Percentiles rank a stretch among this genome's conserved stretches.
These are phyloP conservation scores for Octodon degus DNA, from an alignment of 2,113 vertebrate genomes.

Conservation along the genomic window DNA sequence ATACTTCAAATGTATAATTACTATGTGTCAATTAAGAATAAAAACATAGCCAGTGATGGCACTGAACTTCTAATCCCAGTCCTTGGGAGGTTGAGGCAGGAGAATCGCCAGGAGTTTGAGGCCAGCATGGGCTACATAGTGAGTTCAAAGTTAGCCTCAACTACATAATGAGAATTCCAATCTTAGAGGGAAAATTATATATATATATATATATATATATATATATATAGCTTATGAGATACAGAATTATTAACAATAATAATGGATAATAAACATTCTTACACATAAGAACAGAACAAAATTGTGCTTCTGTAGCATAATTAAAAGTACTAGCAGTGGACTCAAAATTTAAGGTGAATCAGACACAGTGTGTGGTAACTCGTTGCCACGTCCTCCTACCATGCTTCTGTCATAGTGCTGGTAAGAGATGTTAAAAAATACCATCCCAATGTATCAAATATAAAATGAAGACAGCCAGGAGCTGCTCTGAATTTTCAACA, in stretches of 20 bases:
- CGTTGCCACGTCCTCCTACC: background rate
- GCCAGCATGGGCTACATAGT: background rate
- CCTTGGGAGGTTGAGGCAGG: background rate
- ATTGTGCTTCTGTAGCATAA: background rate
- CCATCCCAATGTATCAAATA: background rate
- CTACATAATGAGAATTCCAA: background rate
- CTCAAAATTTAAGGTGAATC: background rate
- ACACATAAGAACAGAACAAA: background rate
- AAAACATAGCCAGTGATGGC: background rate
- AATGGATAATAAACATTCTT: background rate
- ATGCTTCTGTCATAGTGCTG: background rate
- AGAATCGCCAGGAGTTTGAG: background rate
- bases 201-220: no score
- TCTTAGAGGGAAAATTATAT: background rate
- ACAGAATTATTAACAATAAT: slow-evolving; percentile 6
- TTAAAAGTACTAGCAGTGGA: background rate
- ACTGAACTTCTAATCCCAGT: background rate
- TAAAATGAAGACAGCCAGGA: background rate
- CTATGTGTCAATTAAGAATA: background rate
- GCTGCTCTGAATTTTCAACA: background rate
- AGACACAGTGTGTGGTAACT: background rate
- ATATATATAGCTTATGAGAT: background rate
- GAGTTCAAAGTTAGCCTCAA: background rate
- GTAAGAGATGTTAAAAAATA: background rate
- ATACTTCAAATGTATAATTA: background rate